phyloP scores from a whole-genome alignment of 2,797 vertebrate species.

The Anguilla pacifica region DNA sequence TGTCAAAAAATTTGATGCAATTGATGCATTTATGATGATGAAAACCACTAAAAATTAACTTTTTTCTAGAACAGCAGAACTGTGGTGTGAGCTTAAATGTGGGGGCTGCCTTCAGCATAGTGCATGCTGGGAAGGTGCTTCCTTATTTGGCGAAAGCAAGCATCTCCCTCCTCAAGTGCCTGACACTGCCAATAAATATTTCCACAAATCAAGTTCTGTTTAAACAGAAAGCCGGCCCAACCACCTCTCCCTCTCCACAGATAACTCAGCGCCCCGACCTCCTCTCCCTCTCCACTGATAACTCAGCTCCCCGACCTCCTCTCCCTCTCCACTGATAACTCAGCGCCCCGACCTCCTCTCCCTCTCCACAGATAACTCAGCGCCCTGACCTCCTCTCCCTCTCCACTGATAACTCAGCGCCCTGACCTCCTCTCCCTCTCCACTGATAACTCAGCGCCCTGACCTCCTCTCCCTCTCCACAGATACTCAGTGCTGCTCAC shows the following conservation, averaged over 20 bases:
- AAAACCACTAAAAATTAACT: constrained; percentile 9
- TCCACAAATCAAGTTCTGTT: constrained; percentile 49
- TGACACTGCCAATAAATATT: constrained; percentile 49
- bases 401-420: no score
- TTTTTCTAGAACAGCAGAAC: not conserved
- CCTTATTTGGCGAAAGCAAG: not conserved
- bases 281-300: no score
- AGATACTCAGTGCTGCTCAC: no score
- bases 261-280: not conserved
- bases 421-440: no score
- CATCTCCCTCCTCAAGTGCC: not conserved
- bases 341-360: no score
- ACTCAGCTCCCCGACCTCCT: no score
- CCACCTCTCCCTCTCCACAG: not conserved
- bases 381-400: no score
- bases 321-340: no score
- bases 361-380: no score
- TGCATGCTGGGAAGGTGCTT: not conserved
- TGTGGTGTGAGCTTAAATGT: not conserved
- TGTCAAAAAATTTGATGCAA: not conserved
- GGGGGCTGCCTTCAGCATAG: not conserved
- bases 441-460: no score
- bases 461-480: no score
- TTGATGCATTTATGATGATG: not conserved
- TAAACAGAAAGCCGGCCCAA: not conserved